Evolutionary conservation across 2,113 vertebrate species (phyloP), one percentile per base, ranked within the genome.

Genomic region (Bujurquina vittata): DNA sequence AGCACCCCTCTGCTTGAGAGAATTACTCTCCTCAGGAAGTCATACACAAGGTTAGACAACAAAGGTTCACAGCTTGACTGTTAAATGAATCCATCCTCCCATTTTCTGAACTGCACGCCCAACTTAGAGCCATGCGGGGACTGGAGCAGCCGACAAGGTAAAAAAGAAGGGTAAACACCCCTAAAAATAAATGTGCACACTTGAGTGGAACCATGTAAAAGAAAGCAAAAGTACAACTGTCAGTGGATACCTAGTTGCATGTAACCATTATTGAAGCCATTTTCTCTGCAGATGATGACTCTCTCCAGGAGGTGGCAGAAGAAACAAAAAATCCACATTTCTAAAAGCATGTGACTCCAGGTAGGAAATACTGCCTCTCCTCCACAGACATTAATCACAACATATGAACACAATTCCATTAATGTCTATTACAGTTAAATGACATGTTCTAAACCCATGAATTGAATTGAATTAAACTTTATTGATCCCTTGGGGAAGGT

Each of bases 221-320:
- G 8, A 37, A 8, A 52, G 5, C 49, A 17, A 49, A 17, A 17
- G 17, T 49, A 22, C 40, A 52, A 52, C 43, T 12, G 10, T 31
- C 23, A 72, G 26, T 72, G 65, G 43, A 29, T 52, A 0, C 26
- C 62, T 46, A 14, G 22, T 52, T 72, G 67, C 65, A n/a, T n/a
- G 26, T 54, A 72, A 52, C 29, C 26, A 26, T 20, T 52, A 31
- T 31, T 26, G 18, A 56, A 69, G 1, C 5, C 0, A 74, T 20
- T 58, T 62, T 40, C 22, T 35, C 29, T 88, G 83, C 61, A 90
- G 81, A 54, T 14, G 35, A n/a, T 11, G 1, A 23, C n/a, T 84
- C 1, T 88, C 15, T 78, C 93, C 94, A 94, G 77, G 6, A 81
- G 94, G 84, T 61, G 93, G 91, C 88, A 91, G 84, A 83, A 85